Conservation (phyloP, 2,888 invertebrate species). For the Prenolepis imparis region DNA sequence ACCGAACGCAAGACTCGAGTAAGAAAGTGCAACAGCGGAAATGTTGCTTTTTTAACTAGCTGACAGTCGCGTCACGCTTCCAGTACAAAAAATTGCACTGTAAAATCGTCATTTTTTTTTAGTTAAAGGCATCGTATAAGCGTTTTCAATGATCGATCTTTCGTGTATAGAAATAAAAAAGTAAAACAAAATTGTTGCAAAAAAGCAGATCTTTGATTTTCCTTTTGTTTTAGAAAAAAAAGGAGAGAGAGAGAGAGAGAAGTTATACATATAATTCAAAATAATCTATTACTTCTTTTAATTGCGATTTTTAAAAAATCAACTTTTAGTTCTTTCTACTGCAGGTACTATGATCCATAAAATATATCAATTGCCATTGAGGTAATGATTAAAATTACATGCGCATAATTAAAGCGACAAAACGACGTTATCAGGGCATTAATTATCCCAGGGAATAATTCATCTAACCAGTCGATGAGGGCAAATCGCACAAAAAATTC, state of each 20-base stretch:
- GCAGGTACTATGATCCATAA: slow-evolving; percentile 7
- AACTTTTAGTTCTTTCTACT: background rate
- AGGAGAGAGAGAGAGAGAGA: background rate
- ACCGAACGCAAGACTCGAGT: slow-evolving; percentile 38
- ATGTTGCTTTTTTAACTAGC: slow-evolving; percentile 39
- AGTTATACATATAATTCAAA: background rate
- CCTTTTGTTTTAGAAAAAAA: background rate
- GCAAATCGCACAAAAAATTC: slow-evolving; percentile 57
- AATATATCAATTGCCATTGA: slow-evolving; percentile 36
- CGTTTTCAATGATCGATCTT: background rate
- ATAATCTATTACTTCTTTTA: background rate
- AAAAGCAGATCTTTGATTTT: background rate
- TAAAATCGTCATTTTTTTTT: background rate
- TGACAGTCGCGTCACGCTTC: slow-evolving; percentile 9
- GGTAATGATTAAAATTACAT: slow-evolving; percentile 50
- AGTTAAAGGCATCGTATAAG: background rate
- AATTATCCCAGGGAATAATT: slow-evolving; percentile 51
- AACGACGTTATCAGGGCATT: slow-evolving; percentile 49
- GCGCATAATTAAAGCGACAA: slow-evolving; percentile 54
- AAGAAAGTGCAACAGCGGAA: slow-evolving; percentile 43
- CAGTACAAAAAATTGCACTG: slow-evolving; percentile 13
- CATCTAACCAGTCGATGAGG: slow-evolving; percentile 50
- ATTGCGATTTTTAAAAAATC: background rate
- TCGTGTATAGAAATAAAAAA: background rate
- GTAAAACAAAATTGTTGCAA: background rate